Evolutionary conservation across 2,797 vertebrate species (phyloP).

Genomic region (Ambastaia sidthimunki): DNA sequence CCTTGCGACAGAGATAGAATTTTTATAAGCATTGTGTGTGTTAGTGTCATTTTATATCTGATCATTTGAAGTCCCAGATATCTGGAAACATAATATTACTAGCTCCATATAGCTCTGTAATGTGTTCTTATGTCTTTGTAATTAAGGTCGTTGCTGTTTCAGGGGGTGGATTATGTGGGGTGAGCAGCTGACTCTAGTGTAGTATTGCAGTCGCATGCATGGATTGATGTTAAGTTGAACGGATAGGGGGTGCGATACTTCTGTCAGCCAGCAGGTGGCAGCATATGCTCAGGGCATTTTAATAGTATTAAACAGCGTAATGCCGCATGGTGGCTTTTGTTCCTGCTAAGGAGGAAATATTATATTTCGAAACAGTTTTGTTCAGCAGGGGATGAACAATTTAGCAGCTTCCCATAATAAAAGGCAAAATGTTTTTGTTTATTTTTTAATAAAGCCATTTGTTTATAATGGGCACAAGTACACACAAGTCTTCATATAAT

Average conservation of each 20-base stretch:
- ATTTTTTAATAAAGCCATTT: constrained; percentile 15
- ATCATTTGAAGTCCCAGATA: neutral
- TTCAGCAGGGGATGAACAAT: constrained; percentile 21
- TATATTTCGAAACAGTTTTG: constrained; percentile 26
- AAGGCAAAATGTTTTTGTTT: neutral
- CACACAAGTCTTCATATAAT: neutral
- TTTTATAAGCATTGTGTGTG: neutral
- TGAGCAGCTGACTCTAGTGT: neutral
- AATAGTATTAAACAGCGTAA: neutral
- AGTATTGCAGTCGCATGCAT: neutral
- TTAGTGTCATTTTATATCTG: neutral
- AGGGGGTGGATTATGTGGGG: neutral
- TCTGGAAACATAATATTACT: neutral
- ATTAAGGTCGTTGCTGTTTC: neutral
- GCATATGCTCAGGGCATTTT: constrained; percentile 15
- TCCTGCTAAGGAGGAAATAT: neutral
- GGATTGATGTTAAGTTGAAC: neutral
- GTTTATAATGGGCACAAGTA: neutral
- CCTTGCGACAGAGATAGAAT: constrained; percentile 26
- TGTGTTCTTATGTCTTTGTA: neutral
- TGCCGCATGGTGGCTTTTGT: constrained; percentile 20
- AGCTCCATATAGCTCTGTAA: neutral
- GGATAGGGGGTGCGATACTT: neutral
- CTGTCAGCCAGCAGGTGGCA: constrained; percentile 50
- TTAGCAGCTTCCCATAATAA: constrained; percentile 28